phyloP scores from a whole-genome alignment of 2,888 invertebrate genomes.

The Laothoe populi region DNA sequence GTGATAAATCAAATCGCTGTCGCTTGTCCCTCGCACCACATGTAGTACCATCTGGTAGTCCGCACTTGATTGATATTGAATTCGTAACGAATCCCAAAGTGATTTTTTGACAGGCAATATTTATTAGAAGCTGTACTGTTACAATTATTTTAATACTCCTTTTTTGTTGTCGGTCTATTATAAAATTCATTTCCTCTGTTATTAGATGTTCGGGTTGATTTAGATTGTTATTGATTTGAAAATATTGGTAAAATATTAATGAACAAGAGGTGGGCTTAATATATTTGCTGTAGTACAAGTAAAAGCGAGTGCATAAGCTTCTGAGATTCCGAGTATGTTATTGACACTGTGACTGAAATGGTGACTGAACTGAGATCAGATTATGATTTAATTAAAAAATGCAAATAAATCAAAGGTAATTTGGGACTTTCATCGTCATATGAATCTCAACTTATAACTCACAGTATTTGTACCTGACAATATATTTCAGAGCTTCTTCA shows the following conservation, averaged over 20 bases:
- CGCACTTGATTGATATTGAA: slow-evolving; percentile 70
- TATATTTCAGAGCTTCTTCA: too few species aligned
- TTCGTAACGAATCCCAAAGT: slow-evolving; percentile 72
- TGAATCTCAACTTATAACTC: too few species aligned
- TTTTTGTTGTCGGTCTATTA: slow-evolving; percentile 7
- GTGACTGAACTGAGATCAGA: too few species aligned
- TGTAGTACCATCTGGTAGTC: slow-evolving; percentile 52
- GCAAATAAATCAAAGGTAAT: too few species aligned
- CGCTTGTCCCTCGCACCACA: slow-evolving; percentile 37
- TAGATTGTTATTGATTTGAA: background rate
- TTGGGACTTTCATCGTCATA: too few species aligned
- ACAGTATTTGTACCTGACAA: too few species aligned
- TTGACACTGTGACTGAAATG: too few species aligned
- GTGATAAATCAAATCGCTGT: slow-evolving; percentile 32
- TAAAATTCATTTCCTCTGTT: background rate
- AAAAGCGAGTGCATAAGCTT: too few species aligned
- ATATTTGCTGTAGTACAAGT: too few species aligned
- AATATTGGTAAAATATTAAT: background rate
- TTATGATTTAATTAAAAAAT: too few species aligned
- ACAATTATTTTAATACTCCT: slow-evolving; percentile 25
- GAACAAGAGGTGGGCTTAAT: too few species aligned
- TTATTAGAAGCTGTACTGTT: slow-evolving; percentile 45
- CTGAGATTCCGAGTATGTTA: too few species aligned
- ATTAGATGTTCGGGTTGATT: background rate
- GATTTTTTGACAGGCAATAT: slow-evolving; percentile 66